A percentile compares a stretch with the other conserved stretches of the same genome.
Evolutionary conservation across 1,140 invertebrate genomes (phyloP).

Genomic region (Holotrichia oblita): DNA sequence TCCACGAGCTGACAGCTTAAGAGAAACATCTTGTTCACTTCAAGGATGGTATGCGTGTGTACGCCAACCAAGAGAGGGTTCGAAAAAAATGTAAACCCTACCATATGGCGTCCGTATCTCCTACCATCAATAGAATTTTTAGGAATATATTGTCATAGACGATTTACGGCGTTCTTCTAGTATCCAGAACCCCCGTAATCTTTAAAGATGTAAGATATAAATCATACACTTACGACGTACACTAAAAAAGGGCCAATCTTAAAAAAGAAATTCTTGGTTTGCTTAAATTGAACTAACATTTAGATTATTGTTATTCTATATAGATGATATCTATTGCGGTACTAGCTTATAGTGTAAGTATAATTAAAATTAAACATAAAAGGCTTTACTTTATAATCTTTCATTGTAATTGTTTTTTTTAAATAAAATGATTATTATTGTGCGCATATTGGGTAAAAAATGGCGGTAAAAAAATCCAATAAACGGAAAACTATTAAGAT

Average conservation of each 20-base stretch:
- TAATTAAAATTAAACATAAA: no score
- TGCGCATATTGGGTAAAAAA: no score
- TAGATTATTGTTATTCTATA: background rate
- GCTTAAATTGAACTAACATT: background rate
- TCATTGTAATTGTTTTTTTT: no score
- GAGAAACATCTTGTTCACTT: slow-evolving; percentile 20
- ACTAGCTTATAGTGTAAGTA: no score
- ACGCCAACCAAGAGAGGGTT: background rate
- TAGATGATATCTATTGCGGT: background rate
- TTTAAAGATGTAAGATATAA: slow-evolving; percentile 4
- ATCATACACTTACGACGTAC: background rate
- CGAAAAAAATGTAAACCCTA: slow-evolving; percentile 18
- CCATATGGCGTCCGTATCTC: slow-evolving; percentile 14
- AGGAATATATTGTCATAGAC: slow-evolving; percentile 17
- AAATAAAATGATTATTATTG: no score
- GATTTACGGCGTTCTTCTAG: background rate
- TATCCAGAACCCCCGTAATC: background rate
- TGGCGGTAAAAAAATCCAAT: no score
- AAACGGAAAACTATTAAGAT: no score
- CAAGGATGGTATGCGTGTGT: background rate
- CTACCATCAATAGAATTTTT: slow-evolving; percentile 13
- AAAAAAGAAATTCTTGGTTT: background rate
- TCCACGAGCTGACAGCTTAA: slow-evolving; percentile 7
- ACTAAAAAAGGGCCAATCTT: background rate
- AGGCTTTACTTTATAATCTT: no score